Conservation (phyloP, 2,113 vertebrate genomes). For the Chelonoidis abingdonii region DNA sequence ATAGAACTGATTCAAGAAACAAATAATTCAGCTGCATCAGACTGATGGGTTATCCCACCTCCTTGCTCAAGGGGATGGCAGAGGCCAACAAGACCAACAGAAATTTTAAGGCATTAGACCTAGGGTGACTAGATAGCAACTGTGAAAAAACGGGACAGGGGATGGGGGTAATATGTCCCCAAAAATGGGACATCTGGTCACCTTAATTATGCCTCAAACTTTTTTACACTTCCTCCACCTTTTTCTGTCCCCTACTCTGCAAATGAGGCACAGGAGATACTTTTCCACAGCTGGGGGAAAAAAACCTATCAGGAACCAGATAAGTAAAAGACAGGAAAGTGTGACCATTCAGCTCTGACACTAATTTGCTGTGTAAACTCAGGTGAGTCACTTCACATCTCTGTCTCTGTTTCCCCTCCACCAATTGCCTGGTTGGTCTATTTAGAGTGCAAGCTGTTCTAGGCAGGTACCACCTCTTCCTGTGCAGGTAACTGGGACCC, state of each 20-base stretch:
- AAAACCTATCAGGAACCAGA: background rate
- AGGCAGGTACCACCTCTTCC: background rate
- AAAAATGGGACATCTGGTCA: too few species aligned
- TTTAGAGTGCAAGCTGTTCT: background rate
- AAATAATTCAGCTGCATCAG: background rate
- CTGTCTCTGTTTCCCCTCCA: background rate
- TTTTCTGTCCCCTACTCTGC: background rate
- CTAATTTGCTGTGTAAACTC: background rate
- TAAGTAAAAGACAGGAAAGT: background rate
- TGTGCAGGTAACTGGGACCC: background rate
- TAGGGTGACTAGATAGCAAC: background rate
- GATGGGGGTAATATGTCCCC: too few species aligned
- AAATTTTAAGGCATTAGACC: background rate
- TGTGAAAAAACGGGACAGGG: too few species aligned
- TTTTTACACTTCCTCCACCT: background rate
- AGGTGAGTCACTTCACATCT: background rate
- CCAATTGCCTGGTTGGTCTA: background rate
- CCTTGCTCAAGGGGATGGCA: background rate
- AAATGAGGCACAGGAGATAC: background rate
- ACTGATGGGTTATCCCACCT: background rate
- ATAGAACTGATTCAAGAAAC: background rate
- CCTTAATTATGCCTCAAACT: background rate
- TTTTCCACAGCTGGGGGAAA: background rate
- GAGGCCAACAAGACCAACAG: background rate
- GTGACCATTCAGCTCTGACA: background rate